These are phyloP conservation scores for Apostichopus californicus DNA, from an alignment of 35 echinoderm and acorn worm species.

Conservation along the genomic window DNA sequence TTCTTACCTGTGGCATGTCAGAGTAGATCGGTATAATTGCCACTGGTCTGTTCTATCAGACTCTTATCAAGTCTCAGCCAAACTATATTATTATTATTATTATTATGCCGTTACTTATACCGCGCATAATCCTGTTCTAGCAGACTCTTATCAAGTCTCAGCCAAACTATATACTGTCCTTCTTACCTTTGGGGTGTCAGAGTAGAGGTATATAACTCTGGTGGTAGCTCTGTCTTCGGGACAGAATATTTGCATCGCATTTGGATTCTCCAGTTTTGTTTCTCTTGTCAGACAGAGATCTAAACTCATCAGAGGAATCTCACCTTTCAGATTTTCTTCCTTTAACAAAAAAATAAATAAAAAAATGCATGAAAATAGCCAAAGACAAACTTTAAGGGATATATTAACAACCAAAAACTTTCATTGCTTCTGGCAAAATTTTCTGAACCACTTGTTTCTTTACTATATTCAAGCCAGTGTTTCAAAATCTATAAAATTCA, in stretches of 20 bases:
- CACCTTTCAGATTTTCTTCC: constrained; percentile 65
- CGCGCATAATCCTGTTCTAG: too few species aligned
- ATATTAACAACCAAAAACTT: background rate
- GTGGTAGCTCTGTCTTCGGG: constrained; percentile 54
- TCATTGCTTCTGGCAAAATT: background rate
- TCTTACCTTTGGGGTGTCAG: constrained; percentile 78
- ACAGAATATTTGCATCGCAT: constrained; percentile 85
- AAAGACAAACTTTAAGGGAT: background rate
- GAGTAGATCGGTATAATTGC: too few species aligned
- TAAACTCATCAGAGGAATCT: constrained; percentile 63
- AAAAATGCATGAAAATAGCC: background rate
- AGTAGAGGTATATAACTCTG: constrained; percentile 89
- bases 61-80: too few species aligned
- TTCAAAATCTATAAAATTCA: too few species aligned
- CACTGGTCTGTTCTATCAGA: too few species aligned
- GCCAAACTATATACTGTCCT: background rate
- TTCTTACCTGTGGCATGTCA: too few species aligned
- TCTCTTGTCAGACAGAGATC: constrained; percentile 68
- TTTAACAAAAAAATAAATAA: background rate
- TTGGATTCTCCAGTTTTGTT: constrained; percentile 87
- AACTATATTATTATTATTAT: too few species aligned
- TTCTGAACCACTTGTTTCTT: too few species aligned
- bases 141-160: too few species aligned
- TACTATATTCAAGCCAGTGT: too few species aligned
- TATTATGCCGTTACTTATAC: too few species aligned